Conservation (phyloP, 2,888 invertebrate genomes). For the Drosophila barbarae region DNA sequence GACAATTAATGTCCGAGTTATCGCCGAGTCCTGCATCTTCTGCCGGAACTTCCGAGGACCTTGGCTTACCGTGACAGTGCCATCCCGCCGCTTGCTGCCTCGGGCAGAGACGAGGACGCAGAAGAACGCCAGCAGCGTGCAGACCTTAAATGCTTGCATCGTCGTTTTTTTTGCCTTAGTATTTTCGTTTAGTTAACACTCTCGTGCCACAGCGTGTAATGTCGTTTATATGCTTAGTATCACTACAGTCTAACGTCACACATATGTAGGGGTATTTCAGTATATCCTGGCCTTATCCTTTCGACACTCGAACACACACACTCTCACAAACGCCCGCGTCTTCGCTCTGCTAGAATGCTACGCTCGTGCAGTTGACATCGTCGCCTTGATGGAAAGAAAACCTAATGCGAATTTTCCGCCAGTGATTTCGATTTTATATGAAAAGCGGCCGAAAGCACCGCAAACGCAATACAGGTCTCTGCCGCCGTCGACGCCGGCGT, state of each 20-base stretch:
- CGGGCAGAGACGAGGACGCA: slow-evolving; percentile 56
- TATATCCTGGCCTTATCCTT: slow-evolving; percentile 50
- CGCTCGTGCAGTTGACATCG: slow-evolving; percentile 73
- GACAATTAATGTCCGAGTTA: slow-evolving; percentile 18
- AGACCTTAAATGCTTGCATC: slow-evolving; percentile 68
- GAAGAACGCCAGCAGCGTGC: slow-evolving; percentile 60
- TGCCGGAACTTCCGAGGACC: slow-evolving; percentile 1
- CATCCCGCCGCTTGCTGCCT: slow-evolving; percentile 59
- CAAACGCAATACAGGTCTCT: slow-evolving; percentile 66
- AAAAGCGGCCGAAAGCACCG: slow-evolving; percentile 63
- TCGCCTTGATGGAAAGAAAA: slow-evolving; percentile 78
- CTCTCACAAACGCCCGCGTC: slow-evolving; percentile 42
- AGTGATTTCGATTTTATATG: slow-evolving; percentile 79
- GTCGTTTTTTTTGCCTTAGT: slow-evolving; percentile 9
- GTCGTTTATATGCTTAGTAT: slow-evolving; percentile 30
- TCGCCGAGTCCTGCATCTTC: slow-evolving; percentile 2
- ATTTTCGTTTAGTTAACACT: slow-evolving; percentile 15
- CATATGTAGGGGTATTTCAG: slow-evolving; percentile 27
- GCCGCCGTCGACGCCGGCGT: slow-evolving; percentile 33
- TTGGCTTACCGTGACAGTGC: slow-evolving; percentile 75
- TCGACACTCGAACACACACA: slow-evolving; percentile 28
- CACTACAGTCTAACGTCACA: slow-evolving; percentile 29
- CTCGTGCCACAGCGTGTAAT: slow-evolving; percentile 29
- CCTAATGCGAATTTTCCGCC: slow-evolving; percentile 78
- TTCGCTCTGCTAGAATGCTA: slow-evolving; percentile 52